Evolutionary conservation across 2,888 invertebrate species (phyloP).

Genomic region (Sminthurinus aureus): DNA sequence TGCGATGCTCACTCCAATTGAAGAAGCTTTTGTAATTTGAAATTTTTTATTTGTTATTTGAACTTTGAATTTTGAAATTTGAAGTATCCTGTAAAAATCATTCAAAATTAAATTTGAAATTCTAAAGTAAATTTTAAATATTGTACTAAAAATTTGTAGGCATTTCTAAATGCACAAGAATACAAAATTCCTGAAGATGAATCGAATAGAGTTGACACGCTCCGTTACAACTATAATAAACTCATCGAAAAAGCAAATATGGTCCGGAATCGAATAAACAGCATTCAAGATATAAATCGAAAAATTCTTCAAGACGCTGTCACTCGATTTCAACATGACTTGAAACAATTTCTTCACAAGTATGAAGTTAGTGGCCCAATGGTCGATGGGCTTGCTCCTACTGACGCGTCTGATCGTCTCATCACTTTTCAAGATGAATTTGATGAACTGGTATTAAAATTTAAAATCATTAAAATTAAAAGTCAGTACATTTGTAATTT

Average conservation of each 20-base stretch:
- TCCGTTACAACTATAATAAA: slow-evolving; percentile 79
- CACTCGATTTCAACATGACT: slow-evolving; percentile 71
- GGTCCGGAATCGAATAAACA: slow-evolving; percentile 74
- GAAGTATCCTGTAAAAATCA: no score
- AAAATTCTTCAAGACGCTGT: slow-evolving; percentile 77
- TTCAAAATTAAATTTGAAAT: no score
- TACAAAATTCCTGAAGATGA: slow-evolving; percentile 76
- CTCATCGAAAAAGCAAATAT: slow-evolving; percentile 75
- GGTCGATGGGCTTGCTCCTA: slow-evolving; percentile 81
- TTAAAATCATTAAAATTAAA: no score
- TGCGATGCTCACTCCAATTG: slow-evolving; percentile 76
- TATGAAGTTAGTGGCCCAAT: slow-evolving; percentile 83
- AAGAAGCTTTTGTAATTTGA: slow-evolving; percentile 77
- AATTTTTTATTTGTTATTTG: no score
- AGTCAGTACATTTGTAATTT: no score
- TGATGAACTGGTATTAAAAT: slow-evolving; percentile 82
- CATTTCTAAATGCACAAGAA: slow-evolving; percentile 64
- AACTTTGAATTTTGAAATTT: neutral
- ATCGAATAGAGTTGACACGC: slow-evolving; percentile 77
- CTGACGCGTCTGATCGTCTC: slow-evolving; percentile 65
- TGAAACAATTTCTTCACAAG: slow-evolving; percentile 74
- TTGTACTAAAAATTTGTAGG: slow-evolving; percentile 63
- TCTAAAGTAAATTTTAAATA: no score
- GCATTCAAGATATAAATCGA: slow-evolving; percentile 78
- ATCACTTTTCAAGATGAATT: slow-evolving; percentile 76